Evolutionary conservation across 1,140 invertebrate species (phyloP), one percentile per base, ranked within the genome.

Genomic region (Micrasema longulum): DNA sequence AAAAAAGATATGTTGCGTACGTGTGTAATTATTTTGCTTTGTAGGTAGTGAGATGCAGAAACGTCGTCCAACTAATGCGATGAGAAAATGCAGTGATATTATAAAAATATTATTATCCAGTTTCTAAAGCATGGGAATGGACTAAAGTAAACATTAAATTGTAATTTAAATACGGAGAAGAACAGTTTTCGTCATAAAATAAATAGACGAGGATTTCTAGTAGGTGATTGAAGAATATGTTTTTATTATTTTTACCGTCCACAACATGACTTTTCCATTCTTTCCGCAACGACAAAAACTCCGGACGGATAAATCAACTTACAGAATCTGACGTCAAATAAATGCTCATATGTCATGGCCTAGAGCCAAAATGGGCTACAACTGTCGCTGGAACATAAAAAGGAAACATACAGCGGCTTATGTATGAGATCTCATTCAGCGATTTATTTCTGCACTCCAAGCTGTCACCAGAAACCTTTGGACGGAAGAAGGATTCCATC

Each of bases 251-350:
- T 5, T 20, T 41, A 41, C 36, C 35, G 55, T 60, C 55, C 38
- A 60, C 55, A 60, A 60, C 55, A 60, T 41, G 55, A 60, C 35
- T 60, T 60, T 60, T 60, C 36, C 55, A 60, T 60, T 60, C 55
- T 60, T 60, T 41, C 36, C 55, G 20, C 16, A 14, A 11, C 35
- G 55, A 60, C 55, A 60, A 60, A 60, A 7, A 18, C 35, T 41
- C 55, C 10, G 55, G 35, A 22, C 10, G 22, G 38, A 60, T 60
- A 60, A 60, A 60, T 60, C 55, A 60, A 60, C 55, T 60, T 60
- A 38, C 55, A 60, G 55, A 60, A 60, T 5, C 55, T 60, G 55
- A 20, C 55, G 35, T 60, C 55, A 60, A 60, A 60, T 60, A 41
- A 60, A 60, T 60, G 55, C 55, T 60, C 55, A 23, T 60, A 38